Evolutionary conservation across 1,140 invertebrate genomes (phyloP), one percentile per base, ranked within the genome.

Genomic region (Zophobas atratus): DNA sequence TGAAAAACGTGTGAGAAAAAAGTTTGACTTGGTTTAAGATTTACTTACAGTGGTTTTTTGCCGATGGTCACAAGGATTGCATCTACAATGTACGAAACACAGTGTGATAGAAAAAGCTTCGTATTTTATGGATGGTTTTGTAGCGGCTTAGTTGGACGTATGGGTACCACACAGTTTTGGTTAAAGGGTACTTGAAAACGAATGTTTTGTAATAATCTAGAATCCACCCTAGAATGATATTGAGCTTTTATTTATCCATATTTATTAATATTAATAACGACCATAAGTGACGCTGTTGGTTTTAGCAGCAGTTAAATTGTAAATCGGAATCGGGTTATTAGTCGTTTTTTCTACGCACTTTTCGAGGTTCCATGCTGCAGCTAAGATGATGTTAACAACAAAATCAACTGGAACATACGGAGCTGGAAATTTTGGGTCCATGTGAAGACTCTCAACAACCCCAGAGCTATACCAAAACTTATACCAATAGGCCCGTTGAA

Each of bases 381-480:
- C 91, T 78, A 96, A 92, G 82, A 95, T 88, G 71, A 92, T 90
- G 86, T 95, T 96, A 6, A 94, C 90, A 43, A 92, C 91, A 74
- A 92, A 89, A 88, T 96, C 94, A 6, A 93, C 93, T 6, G 95
- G 94, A 34, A 96, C 90, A 35, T 96, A 86, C 83, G 95, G 93
- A 20, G 93, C 91, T 48, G 87, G 88, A 32, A 87, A 86, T 46
- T 88, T 84, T 1, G 81, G 80, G 83, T 91, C 86, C 72, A 91
- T 90, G 72, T 90, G 88, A 83, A 93, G 88, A 71, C 90, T 90
- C 91, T 90, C 41, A 95, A 84, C 41, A 95, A 82, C 63, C 94
- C 94, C 82, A 90, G 90, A 33, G 90, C 89, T 60, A 87, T 84
- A 53, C 88, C 88, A 51, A 88, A 87, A 67, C 87, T 85, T 51